These are phyloP conservation scores for Protonibea diacanthus DNA, from an alignment of 2,797 vertebrate species.

Conservation along the genomic window DNA sequence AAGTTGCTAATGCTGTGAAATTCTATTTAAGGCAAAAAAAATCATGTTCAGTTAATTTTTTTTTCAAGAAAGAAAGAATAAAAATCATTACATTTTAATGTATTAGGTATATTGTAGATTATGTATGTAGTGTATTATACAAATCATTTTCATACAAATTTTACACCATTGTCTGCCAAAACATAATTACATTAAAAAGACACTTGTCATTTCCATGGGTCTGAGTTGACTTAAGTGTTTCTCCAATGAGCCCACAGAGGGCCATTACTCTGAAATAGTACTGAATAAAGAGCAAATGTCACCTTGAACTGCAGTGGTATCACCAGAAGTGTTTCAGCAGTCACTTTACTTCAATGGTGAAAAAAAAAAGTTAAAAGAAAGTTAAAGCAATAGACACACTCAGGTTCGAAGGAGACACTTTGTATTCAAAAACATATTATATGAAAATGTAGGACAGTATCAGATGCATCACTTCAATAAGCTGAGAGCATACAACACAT, in stretches of 20 bases:
- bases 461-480: not conserved
- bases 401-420: conserved; percentile 6
- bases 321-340: conserved; percentile 16
- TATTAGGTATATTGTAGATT: not conserved
- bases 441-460: not conserved
- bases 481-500: not conserved
- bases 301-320: conserved; percentile 62
- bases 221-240: conserved; percentile 62
- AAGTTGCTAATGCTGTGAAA: not conserved
- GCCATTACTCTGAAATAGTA: conserved; percentile 62
- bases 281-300: conserved; percentile 69
- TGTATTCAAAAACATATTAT: not conserved
- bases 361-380: not conserved
- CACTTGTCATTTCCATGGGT: conserved; percentile 57
- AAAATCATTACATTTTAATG: too few species aligned
- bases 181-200: conserved; percentile 57
- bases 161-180: conserved; percentile 39
- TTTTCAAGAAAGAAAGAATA: not conserved
- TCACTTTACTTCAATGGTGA: conserved; percentile 15
- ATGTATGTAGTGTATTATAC: not conserved
- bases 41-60: not conserved
- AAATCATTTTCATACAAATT: conserved; percentile 1
- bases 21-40: not conserved
- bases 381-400: conserved; percentile 6
- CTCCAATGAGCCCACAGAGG: conserved; percentile 62